Base-by-base conservation (phyloP, 2,888 invertebrate species). In the Rhyacophila evoluta region DNA sequence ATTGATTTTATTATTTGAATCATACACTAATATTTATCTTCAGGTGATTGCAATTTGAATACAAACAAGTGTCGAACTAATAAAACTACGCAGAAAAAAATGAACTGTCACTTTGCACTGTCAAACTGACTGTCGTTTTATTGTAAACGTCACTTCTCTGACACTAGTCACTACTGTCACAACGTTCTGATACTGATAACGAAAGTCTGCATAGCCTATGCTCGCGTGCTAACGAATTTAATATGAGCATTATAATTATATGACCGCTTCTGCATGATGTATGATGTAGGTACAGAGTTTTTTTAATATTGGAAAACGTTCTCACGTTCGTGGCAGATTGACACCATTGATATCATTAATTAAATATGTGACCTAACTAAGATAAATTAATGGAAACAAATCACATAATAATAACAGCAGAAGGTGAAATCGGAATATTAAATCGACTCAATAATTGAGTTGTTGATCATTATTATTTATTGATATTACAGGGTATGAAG, bases 121-220 rank as follows among this genome's bases (percentile, higher is more conserved):
- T 55, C 25, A 55, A 55, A 15, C 19, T 55, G 55, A 55, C 55
- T 55, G 55, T 55, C 10, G 55, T 19, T 19, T 8, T 15, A 10
- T n/a, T n/a, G 25, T 55, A 55, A 55, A 55, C 55, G 55, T 55
- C 55, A 55, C 55, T 55, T 19, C 55, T 19, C 55, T 55, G 55
- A 19, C 55, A 55, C 55, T 55, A 10, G 55, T 55, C 4, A 6
- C 55, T 55, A 55, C 55, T 12, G 55, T 55, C 55, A 55, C 55
- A 19, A 19, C 55, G 55, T 2, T 55, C 8, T 55, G 55, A 55
- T 25, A 55, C 55, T 55, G 55, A 55, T 55, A 55, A 55, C 55
- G 10, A 6, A 11, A 25, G 55, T 19, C 10, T 33, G 6, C 29
- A 33, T 33, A 33, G 55, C 8, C 1, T 15, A 2, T 55, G 19